phyloP scores from a whole-genome alignment of 1,140 invertebrate genomes.

The Contarinia nasturtii region DNA sequence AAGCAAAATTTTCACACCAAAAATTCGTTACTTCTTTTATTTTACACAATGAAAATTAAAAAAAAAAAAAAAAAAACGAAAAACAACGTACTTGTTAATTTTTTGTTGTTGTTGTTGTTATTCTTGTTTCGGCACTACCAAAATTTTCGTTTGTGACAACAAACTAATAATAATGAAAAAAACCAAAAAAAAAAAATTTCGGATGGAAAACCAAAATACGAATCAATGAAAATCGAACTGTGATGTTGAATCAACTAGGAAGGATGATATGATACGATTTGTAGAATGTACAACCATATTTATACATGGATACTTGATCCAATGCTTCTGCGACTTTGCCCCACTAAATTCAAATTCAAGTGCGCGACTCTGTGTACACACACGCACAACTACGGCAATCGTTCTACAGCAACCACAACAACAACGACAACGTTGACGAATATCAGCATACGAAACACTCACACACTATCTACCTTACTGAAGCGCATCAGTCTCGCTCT shows the following conservation, averaged over 20 bases:
- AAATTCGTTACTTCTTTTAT: neutral
- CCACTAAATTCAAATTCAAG: too few relatives aligned
- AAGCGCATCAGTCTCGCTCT: too few relatives aligned
- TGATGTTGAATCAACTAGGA: neutral
- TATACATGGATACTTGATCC: conserved; percentile 1
- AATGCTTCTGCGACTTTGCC: too few relatives aligned
- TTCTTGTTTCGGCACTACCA: neutral
- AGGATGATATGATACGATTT: conserved; percentile 5
- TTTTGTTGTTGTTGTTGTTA: neutral
- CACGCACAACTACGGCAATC: too few relatives aligned
- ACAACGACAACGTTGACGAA: too few relatives aligned
- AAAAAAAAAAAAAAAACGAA: too few relatives aligned
- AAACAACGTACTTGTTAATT: neutral
- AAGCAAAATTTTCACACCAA: neutral
- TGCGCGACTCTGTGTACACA: too few relatives aligned
- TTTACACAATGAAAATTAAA: too few relatives aligned
- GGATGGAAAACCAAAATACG: too few relatives aligned
- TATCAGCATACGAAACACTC: too few relatives aligned
- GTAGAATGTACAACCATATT: conserved; percentile 4
- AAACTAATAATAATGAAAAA: neutral
- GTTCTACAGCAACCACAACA: too few relatives aligned
- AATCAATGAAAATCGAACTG: neutral
- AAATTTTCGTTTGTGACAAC: neutral
- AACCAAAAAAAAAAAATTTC: neutral
- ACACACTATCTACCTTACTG: too few relatives aligned